A percentile compares a stretch with the other conserved stretches of the same genome.
Conservation (phyloP, 2,113 vertebrate genomes). For the Chiloscyllium plagiosum region DNA sequence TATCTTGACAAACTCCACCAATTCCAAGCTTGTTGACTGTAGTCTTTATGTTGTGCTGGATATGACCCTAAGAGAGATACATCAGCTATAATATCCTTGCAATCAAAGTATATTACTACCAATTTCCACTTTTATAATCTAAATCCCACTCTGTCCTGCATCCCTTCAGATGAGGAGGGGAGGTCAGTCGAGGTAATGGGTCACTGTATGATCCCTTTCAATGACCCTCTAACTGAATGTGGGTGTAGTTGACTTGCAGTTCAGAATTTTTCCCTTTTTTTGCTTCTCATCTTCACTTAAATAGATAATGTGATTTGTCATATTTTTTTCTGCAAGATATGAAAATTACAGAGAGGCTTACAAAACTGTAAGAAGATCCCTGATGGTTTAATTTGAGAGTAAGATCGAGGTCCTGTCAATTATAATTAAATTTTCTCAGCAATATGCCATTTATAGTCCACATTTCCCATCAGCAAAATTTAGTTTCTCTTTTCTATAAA, state of each 20-base stretch:
- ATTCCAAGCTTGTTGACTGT: neutral
- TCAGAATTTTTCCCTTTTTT: neutral
- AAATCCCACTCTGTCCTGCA: neutral
- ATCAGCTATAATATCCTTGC: neutral
- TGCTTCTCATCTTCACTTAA: neutral
- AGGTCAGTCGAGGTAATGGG: neutral
- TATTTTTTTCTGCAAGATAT: neutral
- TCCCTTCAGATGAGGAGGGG: neutral
- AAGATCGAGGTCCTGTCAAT: neutral
- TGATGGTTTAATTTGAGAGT: neutral
- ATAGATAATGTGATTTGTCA: neutral
- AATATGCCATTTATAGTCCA: neutral
- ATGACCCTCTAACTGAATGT: neutral
- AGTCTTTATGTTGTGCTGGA: neutral
- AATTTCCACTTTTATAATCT: neutral
- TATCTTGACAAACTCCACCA: neutral
- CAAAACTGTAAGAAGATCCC: neutral
- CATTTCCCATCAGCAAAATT: neutral
- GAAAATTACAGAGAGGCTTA: neutral
- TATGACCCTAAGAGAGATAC: neutral
- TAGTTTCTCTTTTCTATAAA: neutral
- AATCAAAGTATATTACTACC: neutral
- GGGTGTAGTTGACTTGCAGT: neutral
- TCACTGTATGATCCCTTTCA: neutral
- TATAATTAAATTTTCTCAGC: neutral